Evolutionary conservation across 2,888 invertebrate genomes (phyloP).

Genomic region (Volucella zonaria): DNA sequence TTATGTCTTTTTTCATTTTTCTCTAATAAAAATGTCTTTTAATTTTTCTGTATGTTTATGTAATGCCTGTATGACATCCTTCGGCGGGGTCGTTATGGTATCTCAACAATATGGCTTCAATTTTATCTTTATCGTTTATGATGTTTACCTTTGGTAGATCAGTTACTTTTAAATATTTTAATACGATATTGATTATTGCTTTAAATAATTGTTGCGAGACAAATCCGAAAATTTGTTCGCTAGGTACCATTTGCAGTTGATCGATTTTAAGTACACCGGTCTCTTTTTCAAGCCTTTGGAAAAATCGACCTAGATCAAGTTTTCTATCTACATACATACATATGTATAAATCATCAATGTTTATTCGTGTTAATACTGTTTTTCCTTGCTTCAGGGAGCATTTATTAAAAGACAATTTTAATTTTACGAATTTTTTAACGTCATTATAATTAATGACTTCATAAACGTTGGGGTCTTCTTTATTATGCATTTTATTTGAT

Average conservation of each 20-base stretch:
- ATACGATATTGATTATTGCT: conserved; percentile 36
- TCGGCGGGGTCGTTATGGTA: conserved; percentile 16
- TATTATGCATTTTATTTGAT: neutral
- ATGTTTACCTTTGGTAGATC: conserved; percentile 28
- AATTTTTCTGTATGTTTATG: conserved; percentile 22
- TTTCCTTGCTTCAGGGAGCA: neutral
- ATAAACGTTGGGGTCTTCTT: conserved; percentile 29
- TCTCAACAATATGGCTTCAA: conserved; percentile 12
- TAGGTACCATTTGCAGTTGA: conserved; percentile 37
- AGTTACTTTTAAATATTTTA: conserved; percentile 42
- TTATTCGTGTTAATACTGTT: conserved; percentile 28
- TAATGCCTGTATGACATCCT: conserved; percentile 22
- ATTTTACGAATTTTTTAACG: conserved; percentile 33
- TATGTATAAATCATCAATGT: conserved; percentile 35
- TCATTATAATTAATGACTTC: conserved; percentile 14
- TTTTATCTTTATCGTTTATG: conserved; percentile 31
- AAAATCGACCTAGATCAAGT: conserved; percentile 40
- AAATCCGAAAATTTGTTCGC: conserved; percentile 37
- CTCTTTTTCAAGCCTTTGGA: conserved; percentile 18
- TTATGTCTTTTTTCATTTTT: conserved; percentile 37
- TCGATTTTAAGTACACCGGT: conserved; percentile 28
- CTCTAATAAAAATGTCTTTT: conserved; percentile 48
- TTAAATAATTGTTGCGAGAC: conserved; percentile 43
- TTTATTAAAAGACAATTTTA: conserved; percentile 4
- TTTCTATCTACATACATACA: too few relatives aligned